phyloP scores from a whole-genome alignment of 2,113 vertebrate genomes.

The Zonotrichia leucophrys region DNA sequence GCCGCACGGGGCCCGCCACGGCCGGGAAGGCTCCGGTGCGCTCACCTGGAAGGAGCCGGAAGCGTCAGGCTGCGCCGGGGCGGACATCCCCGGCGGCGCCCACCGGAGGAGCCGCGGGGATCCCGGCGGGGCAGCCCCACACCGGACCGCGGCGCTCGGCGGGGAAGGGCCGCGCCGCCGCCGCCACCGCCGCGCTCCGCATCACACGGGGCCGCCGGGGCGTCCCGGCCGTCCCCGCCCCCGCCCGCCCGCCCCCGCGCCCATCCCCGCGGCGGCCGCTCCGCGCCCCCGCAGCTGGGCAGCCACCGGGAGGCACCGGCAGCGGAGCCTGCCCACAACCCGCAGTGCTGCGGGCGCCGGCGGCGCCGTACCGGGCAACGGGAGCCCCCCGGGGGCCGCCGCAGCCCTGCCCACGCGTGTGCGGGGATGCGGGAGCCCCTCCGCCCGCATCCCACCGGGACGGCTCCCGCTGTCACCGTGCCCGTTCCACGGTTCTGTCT shows the following conservation, averaged over 20 bases:
- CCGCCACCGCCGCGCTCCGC: not conserved
- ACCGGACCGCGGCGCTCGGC: not conserved
- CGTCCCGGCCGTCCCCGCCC: not conserved
- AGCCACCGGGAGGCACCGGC: not conserved
- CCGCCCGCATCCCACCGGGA: not conserved
- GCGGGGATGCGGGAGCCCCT: not conserved
- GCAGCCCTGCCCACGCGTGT: not conserved
- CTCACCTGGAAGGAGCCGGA: conserved; percentile 29
- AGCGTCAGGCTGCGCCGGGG: not conserved
- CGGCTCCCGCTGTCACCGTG: not conserved
- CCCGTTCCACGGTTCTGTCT: not conserved
- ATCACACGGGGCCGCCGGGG: not conserved
- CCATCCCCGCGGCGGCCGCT: not conserved
- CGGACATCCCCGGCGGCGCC: not conserved
- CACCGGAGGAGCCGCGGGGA: not conserved
- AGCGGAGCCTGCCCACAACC: not conserved
- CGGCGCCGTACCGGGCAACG: not conserved
- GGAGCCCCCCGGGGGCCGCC: not conserved
- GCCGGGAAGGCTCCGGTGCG: not conserved
- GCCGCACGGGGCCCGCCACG: not conserved
- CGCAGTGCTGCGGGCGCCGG: not conserved
- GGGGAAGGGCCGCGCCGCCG: not conserved
- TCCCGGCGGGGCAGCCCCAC: not conserved
- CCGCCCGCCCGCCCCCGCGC: not conserved
- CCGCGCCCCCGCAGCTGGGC: not conserved